Evolutionary conservation across 2,113 vertebrate genomes (phyloP).

Genomic region (Tachysurus fulvidraco): DNA sequence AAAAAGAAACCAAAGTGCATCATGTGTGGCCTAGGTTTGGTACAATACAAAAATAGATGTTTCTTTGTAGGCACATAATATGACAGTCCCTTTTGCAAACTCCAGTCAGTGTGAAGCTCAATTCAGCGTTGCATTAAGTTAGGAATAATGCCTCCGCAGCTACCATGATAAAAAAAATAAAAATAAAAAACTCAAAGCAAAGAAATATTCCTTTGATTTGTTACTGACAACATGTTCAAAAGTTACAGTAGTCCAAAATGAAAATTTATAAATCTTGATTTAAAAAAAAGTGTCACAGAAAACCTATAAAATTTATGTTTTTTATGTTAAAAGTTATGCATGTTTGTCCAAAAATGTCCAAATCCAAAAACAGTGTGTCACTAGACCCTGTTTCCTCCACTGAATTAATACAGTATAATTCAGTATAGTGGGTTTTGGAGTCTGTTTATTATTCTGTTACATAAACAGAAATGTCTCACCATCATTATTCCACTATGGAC

Average conservation of each 20-base stretch:
- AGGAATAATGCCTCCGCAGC: background rate
- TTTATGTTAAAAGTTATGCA: too few species aligned
- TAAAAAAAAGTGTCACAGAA: too few species aligned
- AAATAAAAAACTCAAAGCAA: background rate
- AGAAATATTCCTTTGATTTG: background rate
- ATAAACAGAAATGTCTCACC: conserved; percentile 2
- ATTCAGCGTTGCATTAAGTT: too few species aligned
- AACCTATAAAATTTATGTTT: too few species aligned
- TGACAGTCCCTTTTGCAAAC: background rate
- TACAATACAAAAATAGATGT: background rate
- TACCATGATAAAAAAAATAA: background rate
- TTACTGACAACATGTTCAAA: background rate
- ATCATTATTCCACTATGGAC: background rate
- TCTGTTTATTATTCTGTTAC: background rate
- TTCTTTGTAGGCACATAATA: background rate
- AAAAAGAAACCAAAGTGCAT: too few species aligned
- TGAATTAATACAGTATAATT: background rate
- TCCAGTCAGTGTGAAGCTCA: background rate
- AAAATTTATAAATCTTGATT: background rate
- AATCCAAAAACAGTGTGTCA: background rate
- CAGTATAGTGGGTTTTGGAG: background rate
- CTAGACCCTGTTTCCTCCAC: background rate
- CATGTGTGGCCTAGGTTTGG: too few species aligned
- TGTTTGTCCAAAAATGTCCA: background rate
- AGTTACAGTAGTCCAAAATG: too few species aligned